phyloP scores from a whole-genome alignment of 2,888 invertebrate genomes.

The Phaonia tiefii region DNA sequence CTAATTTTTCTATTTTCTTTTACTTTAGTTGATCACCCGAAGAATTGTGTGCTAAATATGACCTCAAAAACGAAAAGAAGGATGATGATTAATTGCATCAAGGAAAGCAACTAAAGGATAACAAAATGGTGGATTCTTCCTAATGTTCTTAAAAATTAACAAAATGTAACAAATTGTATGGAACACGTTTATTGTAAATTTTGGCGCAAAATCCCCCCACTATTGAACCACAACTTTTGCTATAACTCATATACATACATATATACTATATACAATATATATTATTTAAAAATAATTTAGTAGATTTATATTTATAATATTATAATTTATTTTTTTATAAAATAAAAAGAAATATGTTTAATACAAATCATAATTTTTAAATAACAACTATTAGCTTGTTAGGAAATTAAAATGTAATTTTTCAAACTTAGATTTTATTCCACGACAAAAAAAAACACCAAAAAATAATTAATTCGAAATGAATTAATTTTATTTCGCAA shows the following conservation, averaged over 20 bases:
- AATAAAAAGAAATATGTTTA: too few species aligned
- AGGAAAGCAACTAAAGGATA: constrained; percentile 9
- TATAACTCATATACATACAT: constrained; percentile 1
- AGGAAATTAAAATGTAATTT: constrained; percentile 52
- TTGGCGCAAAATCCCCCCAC: background rate
- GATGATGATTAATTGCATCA: constrained; percentile 90
- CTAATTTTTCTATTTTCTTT: constrained; percentile 27
- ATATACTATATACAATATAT: constrained; percentile 19
- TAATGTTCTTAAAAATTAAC: constrained; percentile 69
- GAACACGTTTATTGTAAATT: constrained; percentile 23
- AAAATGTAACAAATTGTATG: constrained; percentile 22
- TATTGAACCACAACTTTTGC: constrained; percentile 23
- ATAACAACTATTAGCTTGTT: constrained; percentile 52
- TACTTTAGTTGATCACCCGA: constrained; percentile 93
- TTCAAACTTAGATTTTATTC: constrained; percentile 33
- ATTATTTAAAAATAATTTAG: too few species aligned
- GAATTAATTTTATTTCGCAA: constrained; percentile 45
- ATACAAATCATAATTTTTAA: constrained; percentile 19
- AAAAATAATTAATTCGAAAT: constrained; percentile 63
- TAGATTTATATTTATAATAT: too few species aligned
- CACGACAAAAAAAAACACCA: too few species aligned
- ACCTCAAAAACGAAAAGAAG: constrained; percentile 96
- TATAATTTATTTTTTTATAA: too few species aligned
- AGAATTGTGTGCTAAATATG: constrained; percentile 96
- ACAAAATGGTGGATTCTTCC: constrained; percentile 69